Percentiles rank a stretch among this genome's conserved stretches.
Conservation (phyloP, 2,888 invertebrate species). For the Leucoma salicis region DNA sequence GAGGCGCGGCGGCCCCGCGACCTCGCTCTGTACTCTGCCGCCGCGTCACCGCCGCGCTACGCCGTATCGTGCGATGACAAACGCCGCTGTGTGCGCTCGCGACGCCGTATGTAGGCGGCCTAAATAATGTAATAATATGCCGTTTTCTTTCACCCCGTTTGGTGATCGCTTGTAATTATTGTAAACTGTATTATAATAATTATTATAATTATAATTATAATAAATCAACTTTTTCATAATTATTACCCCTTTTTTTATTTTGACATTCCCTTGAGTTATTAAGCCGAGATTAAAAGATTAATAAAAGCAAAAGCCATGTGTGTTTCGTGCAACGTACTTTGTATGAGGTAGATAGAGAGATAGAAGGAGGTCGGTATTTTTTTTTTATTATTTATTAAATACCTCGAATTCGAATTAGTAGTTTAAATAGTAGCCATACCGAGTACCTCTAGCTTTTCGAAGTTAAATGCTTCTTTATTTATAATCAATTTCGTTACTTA, state of each 20-base stretch:
- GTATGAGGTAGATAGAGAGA: too few species aligned
- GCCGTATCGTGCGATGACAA: constrained; percentile 14
- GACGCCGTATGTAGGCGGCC: constrained; percentile 52
- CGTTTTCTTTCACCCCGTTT: constrained; percentile 81
- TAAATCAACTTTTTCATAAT: constrained; percentile 83
- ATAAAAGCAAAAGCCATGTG: too few species aligned
- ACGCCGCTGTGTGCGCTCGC: constrained; percentile 39
- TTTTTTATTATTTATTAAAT: too few species aligned
- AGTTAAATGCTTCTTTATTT: too few species aligned
- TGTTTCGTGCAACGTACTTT: too few species aligned
- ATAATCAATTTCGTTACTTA: too few species aligned
- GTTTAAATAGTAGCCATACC: too few species aligned
- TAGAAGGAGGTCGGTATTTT: too few species aligned
- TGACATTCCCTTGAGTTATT: background rate
- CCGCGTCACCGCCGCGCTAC: constrained; percentile 1
- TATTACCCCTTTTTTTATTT: constrained; percentile 72
- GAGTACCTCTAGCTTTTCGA: too few species aligned
- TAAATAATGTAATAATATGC: constrained; percentile 79
- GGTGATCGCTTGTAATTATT: constrained; percentile 83
- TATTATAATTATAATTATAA: constrained; percentile 80
- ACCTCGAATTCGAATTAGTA: too few species aligned
- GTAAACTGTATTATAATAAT: constrained; percentile 83
- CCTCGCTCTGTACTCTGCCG: constrained; percentile 9
- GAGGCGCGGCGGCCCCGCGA: constrained; percentile 13
- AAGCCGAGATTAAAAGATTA: too few species aligned